Evolutionary conservation across 1,140 invertebrate genomes (phyloP).

Genomic region (Ceratitis capitata): DNA sequence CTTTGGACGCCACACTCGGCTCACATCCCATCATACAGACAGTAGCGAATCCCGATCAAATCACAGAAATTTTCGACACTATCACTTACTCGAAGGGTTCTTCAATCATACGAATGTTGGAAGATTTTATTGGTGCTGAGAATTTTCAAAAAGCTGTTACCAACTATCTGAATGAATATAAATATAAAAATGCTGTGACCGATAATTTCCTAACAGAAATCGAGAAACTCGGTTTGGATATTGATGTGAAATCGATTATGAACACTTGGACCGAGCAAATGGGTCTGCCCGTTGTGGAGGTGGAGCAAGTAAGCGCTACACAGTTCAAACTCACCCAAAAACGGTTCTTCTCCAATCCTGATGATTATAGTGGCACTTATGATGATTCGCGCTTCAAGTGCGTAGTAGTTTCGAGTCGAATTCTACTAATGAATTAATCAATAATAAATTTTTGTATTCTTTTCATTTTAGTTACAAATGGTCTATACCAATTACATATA

Average conservation of each 20-base stretch:
- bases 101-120: conserved; percentile 89
- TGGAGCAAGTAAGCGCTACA: conserved; percentile 66
- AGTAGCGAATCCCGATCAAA: conserved; percentile 88
- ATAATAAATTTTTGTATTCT: conserved; percentile 48
- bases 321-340: conserved; percentile 77
- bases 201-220: conserved; percentile 78
- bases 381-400: conserved; percentile 72
- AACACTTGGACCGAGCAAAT: conserved; percentile 93
- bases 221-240: conserved; percentile 63
- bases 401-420: conserved; percentile 47
- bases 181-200: conserved; percentile 82
- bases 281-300: conserved; percentile 85
- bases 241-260: conserved; percentile 77
- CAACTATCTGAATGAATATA: conserved; percentile 78
- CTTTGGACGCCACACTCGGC: conserved; percentile 81
- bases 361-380: conserved; percentile 66
- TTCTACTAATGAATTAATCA: background rate
- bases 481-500: conserved; percentile 85
- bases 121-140: conserved; percentile 81
- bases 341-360: conserved; percentile 77
- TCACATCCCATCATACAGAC: conserved; percentile 89
- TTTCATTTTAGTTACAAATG: conserved; percentile 76
- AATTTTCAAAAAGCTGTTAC: conserved; percentile 80
- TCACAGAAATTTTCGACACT: conserved; percentile 90
- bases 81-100: conserved; percentile 96